Evolutionary conservation across 2,888 invertebrate genomes (phyloP).

Genomic region (Cosmopolites sordidus): DNA sequence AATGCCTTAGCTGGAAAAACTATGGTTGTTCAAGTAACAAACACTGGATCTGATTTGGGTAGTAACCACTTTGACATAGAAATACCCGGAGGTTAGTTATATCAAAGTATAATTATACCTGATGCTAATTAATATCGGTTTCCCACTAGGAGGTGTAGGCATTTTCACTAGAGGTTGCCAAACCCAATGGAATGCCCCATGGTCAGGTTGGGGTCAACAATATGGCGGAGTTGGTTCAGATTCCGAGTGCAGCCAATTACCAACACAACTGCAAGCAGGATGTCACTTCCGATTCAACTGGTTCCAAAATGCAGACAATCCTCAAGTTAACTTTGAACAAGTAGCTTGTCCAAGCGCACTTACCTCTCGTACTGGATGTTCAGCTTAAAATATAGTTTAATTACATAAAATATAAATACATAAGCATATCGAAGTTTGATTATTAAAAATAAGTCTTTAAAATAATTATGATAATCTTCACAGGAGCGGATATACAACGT

Average conservation of each 20-base stretch:
- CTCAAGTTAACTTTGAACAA: constrained; percentile 26
- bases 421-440: background rate
- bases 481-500: too few species aligned
- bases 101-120: background rate
- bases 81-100: constrained; percentile 23
- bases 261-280: constrained; percentile 25
- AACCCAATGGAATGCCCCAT: constrained; percentile 27
- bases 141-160: constrained; percentile 29
- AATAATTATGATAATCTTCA: too few species aligned
- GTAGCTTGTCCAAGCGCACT: constrained; percentile 27
- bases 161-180: constrained; percentile 28
- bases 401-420: too few species aligned
- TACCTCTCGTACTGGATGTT: constrained; percentile 15
- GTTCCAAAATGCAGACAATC: constrained; percentile 28
- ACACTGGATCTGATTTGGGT: constrained; percentile 26
- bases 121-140: background rate
- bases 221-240: constrained; percentile 27
- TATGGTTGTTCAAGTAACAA: constrained; percentile 25
- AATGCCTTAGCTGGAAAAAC: constrained; percentile 18
- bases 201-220: constrained; percentile 30
- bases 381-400: background rate
- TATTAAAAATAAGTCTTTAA: too few species aligned
- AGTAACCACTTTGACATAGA: constrained; percentile 25
- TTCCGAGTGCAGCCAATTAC: constrained; percentile 26
- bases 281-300: constrained; percentile 30